Percentiles rank a stretch among this genome's conserved stretches.
Conservation (phyloP, 2,113 vertebrate genomes). For the Ctenomys sociabilis region DNA sequence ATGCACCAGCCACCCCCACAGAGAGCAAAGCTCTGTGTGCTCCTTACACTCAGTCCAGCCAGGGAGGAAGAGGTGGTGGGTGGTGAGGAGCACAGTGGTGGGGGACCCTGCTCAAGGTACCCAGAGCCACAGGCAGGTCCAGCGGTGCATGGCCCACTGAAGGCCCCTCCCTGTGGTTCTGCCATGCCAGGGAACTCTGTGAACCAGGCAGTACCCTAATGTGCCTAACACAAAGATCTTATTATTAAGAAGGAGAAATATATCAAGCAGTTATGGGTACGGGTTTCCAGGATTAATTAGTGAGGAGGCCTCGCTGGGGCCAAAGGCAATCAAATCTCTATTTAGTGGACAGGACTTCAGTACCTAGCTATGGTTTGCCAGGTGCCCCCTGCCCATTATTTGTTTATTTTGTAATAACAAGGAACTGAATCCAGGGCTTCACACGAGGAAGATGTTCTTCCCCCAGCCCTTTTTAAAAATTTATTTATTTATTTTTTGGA, state of each 20-base stretch:
- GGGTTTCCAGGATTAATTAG: not conserved
- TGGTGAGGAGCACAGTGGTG: accelerated
- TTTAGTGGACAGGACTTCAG: not conserved
- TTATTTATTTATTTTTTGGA: not conserved
- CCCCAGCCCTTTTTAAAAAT: not conserved
- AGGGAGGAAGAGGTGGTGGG: not conserved
- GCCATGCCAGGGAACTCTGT: not conserved
- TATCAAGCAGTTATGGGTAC: not conserved
- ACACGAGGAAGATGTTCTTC: not conserved
- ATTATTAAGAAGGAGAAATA: not conserved
- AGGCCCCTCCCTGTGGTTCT: not conserved
- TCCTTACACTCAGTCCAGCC: not conserved
- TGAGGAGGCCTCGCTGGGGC: not conserved
- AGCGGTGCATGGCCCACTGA: not conserved
- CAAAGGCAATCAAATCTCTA: not conserved
- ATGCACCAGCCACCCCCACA: not conserved
- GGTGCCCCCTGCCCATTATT: not conserved
- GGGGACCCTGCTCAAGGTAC: not conserved
- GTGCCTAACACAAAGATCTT: not conserved
- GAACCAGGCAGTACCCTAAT: not conserved
- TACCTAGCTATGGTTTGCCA: not conserved
- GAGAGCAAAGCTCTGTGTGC: not conserved
- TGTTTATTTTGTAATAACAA: not conserved
- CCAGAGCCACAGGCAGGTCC: not conserved
- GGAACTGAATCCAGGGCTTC: not conserved